These are phyloP conservation scores for Eira barbara DNA, from an alignment of 2,113 vertebrate species.

Conservation along the genomic window DNA sequence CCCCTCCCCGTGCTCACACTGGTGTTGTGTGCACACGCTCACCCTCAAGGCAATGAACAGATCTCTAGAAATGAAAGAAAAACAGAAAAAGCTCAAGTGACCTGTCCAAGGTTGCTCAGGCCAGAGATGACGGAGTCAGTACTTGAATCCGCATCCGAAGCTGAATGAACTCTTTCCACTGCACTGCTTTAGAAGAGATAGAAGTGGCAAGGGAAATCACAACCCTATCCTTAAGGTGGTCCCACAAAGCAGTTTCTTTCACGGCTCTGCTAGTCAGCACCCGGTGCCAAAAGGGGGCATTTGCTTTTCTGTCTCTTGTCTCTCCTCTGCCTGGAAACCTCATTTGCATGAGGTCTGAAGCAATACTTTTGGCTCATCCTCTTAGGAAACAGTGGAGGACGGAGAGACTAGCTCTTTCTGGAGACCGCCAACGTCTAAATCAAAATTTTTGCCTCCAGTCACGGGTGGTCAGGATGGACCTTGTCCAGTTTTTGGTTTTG, in stretches of 20 bases:
- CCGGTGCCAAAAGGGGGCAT: neutral
- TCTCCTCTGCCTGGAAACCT: constrained; percentile 37
- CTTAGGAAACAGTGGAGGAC: neutral
- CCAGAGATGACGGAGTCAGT: neutral
- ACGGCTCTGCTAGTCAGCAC: neutral
- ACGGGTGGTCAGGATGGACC: neutral
- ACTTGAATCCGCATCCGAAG: neutral
- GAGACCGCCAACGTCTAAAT: constrained; percentile 13
- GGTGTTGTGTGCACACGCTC: too few species aligned
- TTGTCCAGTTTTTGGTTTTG: neutral
- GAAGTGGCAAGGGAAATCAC: neutral
- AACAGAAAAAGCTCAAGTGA: neutral
- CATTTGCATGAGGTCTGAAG: constrained; percentile 17
- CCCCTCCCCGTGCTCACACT: neutral
- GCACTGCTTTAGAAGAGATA: neutral
- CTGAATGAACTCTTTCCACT: neutral
- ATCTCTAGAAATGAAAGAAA: neutral
- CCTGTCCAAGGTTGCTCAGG: neutral
- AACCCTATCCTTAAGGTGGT: too few species aligned
- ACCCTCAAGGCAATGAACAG: neutral
- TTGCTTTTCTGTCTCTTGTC: neutral
- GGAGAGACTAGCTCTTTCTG: neutral
- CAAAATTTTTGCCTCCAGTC: neutral
- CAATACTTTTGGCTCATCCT: neutral
- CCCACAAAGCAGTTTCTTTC: neutral